These are phyloP conservation scores for Phalacrocorax aristotelis DNA, from an alignment of 2,113 vertebrate genomes.

Conservation along the genomic window DNA sequence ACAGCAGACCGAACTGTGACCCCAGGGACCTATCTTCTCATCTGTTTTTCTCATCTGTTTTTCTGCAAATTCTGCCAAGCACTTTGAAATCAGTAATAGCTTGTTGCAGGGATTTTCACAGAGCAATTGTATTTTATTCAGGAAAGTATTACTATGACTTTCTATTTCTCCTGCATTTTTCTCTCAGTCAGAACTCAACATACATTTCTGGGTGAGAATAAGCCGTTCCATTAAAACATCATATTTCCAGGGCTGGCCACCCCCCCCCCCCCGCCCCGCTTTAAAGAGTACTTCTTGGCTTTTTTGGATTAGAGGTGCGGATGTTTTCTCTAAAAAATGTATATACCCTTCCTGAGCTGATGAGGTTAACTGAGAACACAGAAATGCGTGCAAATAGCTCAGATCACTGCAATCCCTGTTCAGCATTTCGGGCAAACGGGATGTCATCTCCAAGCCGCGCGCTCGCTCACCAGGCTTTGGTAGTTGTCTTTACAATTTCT, in stretches of 20 bases:
- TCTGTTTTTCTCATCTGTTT: neutral
- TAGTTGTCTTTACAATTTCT: neutral
- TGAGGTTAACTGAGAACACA: neutral
- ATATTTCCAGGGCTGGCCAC: neutral
- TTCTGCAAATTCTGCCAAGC: neutral
- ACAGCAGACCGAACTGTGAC: neutral
- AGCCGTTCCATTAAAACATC: neutral
- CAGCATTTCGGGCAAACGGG: neutral
- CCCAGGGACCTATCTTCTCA: neutral
- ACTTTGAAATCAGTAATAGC: neutral
- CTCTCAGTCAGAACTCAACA: neutral
- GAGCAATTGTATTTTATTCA: neutral
- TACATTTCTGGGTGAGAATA: neutral
- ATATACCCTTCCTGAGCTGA: neutral
- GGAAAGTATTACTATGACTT: neutral
- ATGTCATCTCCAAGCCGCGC: neutral
- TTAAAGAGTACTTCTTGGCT: neutral
- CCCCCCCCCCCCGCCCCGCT: neutral
- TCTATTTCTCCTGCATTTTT: neutral
- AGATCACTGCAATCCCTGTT: neutral
- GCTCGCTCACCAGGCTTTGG: neutral
- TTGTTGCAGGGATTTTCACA: neutral
- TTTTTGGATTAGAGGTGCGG: fast-evolving
- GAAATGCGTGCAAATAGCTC: neutral
- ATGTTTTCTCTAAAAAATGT: neutral